Percentiles rank a stretch among this genome's conserved stretches.
Evolutionary conservation across 2,797 vertebrate species (phyloP).

Genomic region (Coranthus polyacanthus): DNA sequence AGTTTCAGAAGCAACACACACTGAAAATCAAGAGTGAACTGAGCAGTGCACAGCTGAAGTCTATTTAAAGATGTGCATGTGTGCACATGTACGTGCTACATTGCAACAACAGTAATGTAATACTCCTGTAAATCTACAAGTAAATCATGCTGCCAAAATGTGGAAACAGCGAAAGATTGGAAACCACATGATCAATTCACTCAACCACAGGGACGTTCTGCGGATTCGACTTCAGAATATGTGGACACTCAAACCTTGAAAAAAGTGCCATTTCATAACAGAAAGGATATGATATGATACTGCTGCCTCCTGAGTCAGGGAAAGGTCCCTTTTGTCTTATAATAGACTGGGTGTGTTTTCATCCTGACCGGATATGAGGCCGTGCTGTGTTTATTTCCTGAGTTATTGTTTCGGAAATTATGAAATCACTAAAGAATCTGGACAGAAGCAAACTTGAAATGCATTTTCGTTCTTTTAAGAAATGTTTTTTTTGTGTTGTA

Average conservation of each 20-base stretch:
- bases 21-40: constrained; percentile 19
- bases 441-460: not conserved
- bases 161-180: not conserved
- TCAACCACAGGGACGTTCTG: constrained; percentile 4
- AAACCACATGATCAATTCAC: constrained; percentile 34
- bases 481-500: not conserved
- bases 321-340: not conserved
- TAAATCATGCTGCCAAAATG: constrained; percentile 13
- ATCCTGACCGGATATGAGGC: constrained; percentile 17
- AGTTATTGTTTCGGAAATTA: constrained; percentile 37
- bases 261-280: constrained; percentile 2
- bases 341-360: not conserved
- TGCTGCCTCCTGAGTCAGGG: not conserved
- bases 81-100: constrained; percentile 12
- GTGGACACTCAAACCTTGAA: not conserved
- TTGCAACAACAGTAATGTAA: constrained; percentile 41
- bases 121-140: constrained; percentile 19
- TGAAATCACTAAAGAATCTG: constrained; percentile 9
- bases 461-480: constrained; percentile 2
- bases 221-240: constrained; percentile 6
- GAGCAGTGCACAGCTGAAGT: constrained; percentile 36
- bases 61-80: constrained; percentile 50
- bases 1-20: constrained; percentile 8
- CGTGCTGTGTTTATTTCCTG: constrained; percentile 12
- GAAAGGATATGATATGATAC: not conserved